A percentile compares a stretch with the other conserved stretches of the same genome.
phyloP scores from a whole-genome alignment of 2,113 vertebrate species.

The Grammomys surdaster region DNA sequence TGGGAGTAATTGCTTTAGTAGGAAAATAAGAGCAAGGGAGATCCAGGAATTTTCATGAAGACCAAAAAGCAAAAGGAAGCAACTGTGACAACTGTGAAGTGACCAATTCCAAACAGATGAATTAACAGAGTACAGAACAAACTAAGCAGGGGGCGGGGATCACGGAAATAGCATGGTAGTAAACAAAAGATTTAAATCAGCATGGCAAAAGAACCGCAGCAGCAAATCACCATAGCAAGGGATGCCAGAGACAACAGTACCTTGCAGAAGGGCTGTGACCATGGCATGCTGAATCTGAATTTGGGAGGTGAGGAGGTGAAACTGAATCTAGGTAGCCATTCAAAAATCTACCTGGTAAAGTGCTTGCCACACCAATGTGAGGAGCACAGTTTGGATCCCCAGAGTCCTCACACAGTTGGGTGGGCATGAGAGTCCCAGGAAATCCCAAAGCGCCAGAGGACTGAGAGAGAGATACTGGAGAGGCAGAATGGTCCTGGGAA shows the following conservation, averaged over 20 bases:
- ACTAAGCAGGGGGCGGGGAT: background rate
- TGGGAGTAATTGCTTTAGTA: background rate
- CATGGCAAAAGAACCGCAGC: background rate
- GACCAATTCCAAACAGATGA: background rate
- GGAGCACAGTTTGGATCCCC: background rate
- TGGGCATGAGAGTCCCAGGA: background rate
- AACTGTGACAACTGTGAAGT: background rate
- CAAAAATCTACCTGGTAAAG: background rate
- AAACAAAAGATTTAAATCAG: slow-evolving; percentile 11
- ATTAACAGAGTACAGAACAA: background rate
- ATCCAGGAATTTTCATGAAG: background rate
- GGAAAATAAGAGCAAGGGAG: background rate
- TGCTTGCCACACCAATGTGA: background rate
- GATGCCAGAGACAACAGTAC: background rate
- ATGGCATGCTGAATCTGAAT: background rate
- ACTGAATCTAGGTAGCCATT: too few relatives aligned
- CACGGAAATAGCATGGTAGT: too few relatives aligned
- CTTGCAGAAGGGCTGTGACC: background rate
- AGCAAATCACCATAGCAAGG: background rate
- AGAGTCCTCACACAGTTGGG: background rate
- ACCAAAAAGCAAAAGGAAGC: background rate
- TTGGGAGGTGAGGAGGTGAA: background rate
- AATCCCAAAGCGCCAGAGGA: background rate
- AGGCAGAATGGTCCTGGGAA: background rate
- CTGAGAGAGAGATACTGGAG: background rate